Evolutionary conservation across 2,888 invertebrate species (phyloP), one percentile per base, ranked within the genome.

Genomic region (Agrotis clavis): DNA sequence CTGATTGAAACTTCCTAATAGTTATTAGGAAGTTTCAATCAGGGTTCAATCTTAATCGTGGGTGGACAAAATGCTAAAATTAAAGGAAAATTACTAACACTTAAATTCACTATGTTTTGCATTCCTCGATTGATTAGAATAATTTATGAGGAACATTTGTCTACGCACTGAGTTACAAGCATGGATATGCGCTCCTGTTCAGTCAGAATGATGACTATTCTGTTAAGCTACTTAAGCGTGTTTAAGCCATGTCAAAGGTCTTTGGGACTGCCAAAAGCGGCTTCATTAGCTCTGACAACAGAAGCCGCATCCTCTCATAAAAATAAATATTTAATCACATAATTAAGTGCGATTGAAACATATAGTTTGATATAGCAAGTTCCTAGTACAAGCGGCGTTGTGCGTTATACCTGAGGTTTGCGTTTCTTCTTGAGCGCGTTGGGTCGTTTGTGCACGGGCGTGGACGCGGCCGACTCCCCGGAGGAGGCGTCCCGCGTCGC

Each of bases 381-480:
- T 9, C 35, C 6, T 45, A 35, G 45, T 35, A 25, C 16, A 18
- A 21, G 57, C n/a, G 19, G 35, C 14, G n/a, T 19, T 60, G 21
- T 25, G 13, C 16, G 35, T 48, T 11, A 47, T 77, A 94, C 94
- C 92, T 91, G 93, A 18, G 94, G 93, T 76, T 94, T 93, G 87
- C 96, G 95, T 82, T 95, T 94, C 90, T 96, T 96, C 87, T 94
- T 94, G 76, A 89, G 86, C 41, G 91, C 86, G 35, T 91, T 88
- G 64, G 95, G 94, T 1, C 93, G 90, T 85, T 96, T 93, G 90
- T 97, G 97, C 67, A 97, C 94, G 14, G 97, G 97, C 79, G 97
- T 97, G 83, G 97, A 97, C 75, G 92, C 96, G 77, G 92, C 89
- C 30, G 87, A 93, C 82, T 91, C 93, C 76, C 92, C 90, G 51